A percentile compares a stretch with the other conserved stretches of the same genome.
These are phyloP conservation scores for Kryptopterus vitreolus DNA, from an alignment of 2,797 vertebrate genomes.

Conservation along the genomic window DNA sequence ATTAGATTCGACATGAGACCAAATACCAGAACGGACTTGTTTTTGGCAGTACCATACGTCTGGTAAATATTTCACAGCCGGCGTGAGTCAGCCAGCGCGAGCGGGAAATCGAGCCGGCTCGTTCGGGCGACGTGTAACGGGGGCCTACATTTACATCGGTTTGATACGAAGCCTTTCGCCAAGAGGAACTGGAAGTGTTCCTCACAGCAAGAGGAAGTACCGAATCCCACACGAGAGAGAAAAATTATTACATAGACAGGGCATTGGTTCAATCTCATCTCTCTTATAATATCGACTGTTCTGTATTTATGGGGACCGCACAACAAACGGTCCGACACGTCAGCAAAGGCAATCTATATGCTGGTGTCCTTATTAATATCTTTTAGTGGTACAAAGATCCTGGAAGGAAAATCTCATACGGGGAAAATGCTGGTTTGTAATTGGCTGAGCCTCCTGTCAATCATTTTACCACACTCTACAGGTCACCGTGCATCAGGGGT, in stretches of 20 bases:
- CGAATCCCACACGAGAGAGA: not conserved
- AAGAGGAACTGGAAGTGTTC: not conserved
- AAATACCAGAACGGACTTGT: not conserved
- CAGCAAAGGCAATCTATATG: no score
- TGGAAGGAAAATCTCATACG: no score
- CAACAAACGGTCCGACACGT: no score
- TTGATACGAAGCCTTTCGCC: not conserved
- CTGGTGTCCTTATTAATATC: no score
- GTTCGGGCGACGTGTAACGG: not conserved
- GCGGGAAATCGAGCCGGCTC: not conserved
- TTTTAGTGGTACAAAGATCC: not conserved
- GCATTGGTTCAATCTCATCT: conserved; percentile 6
- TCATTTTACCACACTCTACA: not conserved
- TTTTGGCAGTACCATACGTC: no score
- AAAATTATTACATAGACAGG: not conserved
- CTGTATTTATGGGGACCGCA: not conserved
- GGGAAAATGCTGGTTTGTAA: not conserved
- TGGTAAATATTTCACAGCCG: not conserved
- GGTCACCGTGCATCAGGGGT: not conserved
- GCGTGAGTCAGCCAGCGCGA: not conserved
- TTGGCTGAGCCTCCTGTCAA: not conserved
- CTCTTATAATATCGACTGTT: not conserved
- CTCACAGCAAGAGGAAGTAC: not conserved
- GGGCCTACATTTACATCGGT: no score
- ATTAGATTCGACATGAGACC: not conserved